Base-by-base conservation (phyloP, 2,113 vertebrate genomes). In the Ibidorhyncha struthersii region DNA sequence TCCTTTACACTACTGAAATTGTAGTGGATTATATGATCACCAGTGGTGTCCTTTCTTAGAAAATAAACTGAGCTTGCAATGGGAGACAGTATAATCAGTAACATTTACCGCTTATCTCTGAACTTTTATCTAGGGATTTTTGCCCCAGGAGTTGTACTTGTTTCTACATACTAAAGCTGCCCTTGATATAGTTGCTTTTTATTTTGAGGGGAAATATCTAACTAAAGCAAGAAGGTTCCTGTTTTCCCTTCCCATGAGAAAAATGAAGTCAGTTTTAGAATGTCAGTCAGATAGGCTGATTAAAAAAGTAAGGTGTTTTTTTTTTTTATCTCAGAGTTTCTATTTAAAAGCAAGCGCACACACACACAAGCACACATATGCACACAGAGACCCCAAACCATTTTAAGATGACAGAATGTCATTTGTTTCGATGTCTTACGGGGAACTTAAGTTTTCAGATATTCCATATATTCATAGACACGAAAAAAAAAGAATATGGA, bases 221-320 rank as follows among this genome's bases (percentile, higher is more conserved):
- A 62, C n/a, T 50, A 50, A 50, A 50, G 49, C 12, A 23, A 50
- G 36, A 90, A 81, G 3, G 5, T 59, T 70, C 29, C 12, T 19
- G 4, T 66, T 86, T 83, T 63, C 49, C 55, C 93, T 91, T 95
- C 83, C 72, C 69, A 78, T 76, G 83, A 76, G 80, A 96, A 97
- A 95, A 96, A 89, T 30, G 2, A 93, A 82, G n/a, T 41, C 19
- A 36, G 53, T 87, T 96, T 92, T 82, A 90, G 18, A 82, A 87
- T n/a, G n/a, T 65, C 63, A 67, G 43, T 93, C 70, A 89, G 32
- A 67, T 3, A 70, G 30, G 17, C 27, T 12, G 3, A 71, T 67
- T 79, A 13, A 74, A 87, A 58, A 78, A 13, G 4, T 17, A 34
- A 45, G 21, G 34, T 8, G 21, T 5, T 11, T 7, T 59, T 6